Conservation (phyloP, 2,888 invertebrate species). For the Orchesellides sinensis region DNA sequence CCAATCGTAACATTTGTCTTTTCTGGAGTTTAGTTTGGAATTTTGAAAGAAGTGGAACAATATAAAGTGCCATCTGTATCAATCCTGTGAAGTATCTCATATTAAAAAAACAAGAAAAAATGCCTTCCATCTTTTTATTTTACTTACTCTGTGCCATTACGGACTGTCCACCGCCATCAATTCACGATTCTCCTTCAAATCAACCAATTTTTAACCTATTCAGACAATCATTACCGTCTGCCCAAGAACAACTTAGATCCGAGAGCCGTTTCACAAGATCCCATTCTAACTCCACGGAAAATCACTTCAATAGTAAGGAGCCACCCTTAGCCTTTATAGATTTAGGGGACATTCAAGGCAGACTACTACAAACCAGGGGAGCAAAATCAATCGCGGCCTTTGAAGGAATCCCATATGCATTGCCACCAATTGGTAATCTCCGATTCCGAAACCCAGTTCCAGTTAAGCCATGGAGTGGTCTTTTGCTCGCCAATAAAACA, state of each 20-base stretch:
- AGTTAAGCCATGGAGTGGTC: slow-evolving; percentile 89
- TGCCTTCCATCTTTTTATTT: slow-evolving; percentile 35
- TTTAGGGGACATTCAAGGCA: slow-evolving; percentile 44
- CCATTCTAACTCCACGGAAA: no score
- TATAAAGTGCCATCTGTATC: no score
- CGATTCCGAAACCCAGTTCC: slow-evolving; percentile 91
- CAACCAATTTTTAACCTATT: not conserved
- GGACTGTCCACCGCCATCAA: slow-evolving; percentile 45
- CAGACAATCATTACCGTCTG: not conserved
- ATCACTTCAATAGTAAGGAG: no score
- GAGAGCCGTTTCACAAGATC: not conserved
- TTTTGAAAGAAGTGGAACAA: no score
- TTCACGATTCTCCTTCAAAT: slow-evolving; percentile 5
- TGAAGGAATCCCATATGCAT: slow-evolving; percentile 90
- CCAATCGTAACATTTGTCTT: no score
- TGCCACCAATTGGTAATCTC: slow-evolving; percentile 87
- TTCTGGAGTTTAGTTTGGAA: no score
- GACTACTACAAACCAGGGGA: slow-evolving; percentile 41
- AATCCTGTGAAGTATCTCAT: no score
- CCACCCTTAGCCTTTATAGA: not conserved
- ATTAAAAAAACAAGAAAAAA: no score
- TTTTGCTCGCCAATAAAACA: slow-evolving; percentile 57
- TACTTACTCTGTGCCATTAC: slow-evolving; percentile 56
- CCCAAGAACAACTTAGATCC: no score
- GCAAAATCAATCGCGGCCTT: slow-evolving; percentile 60